phyloP scores from a whole-genome alignment of 1,140 invertebrate species.

The Diorhabda elongata region DNA sequence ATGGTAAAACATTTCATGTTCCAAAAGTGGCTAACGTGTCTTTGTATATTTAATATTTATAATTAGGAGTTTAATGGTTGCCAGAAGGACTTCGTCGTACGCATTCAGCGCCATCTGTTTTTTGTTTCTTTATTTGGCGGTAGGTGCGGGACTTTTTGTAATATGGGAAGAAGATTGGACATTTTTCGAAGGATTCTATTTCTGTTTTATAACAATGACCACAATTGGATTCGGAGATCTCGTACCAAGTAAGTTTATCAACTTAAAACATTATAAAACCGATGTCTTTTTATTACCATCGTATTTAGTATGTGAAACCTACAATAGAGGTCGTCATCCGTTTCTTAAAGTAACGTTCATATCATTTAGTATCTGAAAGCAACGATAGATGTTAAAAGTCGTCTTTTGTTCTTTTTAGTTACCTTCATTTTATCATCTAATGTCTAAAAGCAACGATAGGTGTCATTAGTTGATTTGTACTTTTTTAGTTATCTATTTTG shows the following conservation, averaged over 20 bases:
- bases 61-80: constrained; percentile 32
- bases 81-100: constrained; percentile 51
- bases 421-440: no score
- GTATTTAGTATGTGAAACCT: no score
- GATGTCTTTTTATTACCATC: constrained; percentile 7
- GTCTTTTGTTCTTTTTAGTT: no score
- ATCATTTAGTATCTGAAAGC: no score
- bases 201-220: constrained; percentile 92
- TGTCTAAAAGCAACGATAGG: no score
- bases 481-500: no score
- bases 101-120: constrained; percentile 68
- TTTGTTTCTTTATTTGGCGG: constrained; percentile 72
- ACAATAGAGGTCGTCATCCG: no score
- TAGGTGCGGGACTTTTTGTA: constrained; percentile 67
- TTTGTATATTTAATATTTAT: constrained; percentile 3
- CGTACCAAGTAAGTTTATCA: constrained; percentile 70
- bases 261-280: not conserved
- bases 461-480: no score
- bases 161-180: constrained; percentile 82
- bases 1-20: not conserved
- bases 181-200: constrained; percentile 91
- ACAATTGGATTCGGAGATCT: constrained; percentile 91
- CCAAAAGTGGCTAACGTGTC: constrained; percentile 1
- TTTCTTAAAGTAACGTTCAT: no score
- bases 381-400: no score